Conservation (phyloP, 2,797 vertebrate genomes). For the Simalia tracyae region DNA sequence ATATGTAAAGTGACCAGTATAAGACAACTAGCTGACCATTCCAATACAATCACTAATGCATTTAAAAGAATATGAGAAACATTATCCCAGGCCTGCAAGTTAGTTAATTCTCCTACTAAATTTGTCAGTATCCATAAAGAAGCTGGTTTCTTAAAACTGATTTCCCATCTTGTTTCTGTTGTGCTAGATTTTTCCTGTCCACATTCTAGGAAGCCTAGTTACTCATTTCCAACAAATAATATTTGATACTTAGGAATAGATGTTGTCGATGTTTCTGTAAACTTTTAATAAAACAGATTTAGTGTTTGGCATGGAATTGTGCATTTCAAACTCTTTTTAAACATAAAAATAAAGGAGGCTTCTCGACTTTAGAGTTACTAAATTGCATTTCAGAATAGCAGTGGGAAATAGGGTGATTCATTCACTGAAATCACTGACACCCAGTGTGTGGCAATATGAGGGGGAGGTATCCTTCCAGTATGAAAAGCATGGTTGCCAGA, state of each 20-base stretch:
- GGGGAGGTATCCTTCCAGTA: too few relatives aligned
- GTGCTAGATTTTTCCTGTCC: conserved; percentile 38
- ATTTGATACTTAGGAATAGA: not conserved
- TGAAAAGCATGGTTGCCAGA: too few relatives aligned
- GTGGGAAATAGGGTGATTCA: not conserved
- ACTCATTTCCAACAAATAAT: conserved; percentile 40
- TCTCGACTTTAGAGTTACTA: not conserved
- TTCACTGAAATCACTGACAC: not conserved
- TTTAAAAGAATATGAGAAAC: conserved; percentile 17
- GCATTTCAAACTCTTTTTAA: not conserved
- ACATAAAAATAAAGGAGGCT: not conserved
- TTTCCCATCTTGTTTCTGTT: not conserved
- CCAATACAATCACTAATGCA: conserved; percentile 44
- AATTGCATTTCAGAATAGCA: not conserved
- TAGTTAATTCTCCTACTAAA: conserved; percentile 29
- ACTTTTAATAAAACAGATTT: not conserved
- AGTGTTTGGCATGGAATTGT: not conserved
- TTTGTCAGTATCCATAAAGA: conserved; percentile 3
- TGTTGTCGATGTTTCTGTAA: not conserved
- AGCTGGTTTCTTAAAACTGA: not conserved
- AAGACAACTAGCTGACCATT: conserved; percentile 33
- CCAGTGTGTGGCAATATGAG: not conserved
- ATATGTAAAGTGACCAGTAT: not conserved
- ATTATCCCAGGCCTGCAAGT: conserved; percentile 40
- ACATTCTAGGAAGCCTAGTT: not conserved